phyloP scores from a whole-genome alignment of 2,888 invertebrate genomes.

The Aspidiotus rigidus region DNA sequence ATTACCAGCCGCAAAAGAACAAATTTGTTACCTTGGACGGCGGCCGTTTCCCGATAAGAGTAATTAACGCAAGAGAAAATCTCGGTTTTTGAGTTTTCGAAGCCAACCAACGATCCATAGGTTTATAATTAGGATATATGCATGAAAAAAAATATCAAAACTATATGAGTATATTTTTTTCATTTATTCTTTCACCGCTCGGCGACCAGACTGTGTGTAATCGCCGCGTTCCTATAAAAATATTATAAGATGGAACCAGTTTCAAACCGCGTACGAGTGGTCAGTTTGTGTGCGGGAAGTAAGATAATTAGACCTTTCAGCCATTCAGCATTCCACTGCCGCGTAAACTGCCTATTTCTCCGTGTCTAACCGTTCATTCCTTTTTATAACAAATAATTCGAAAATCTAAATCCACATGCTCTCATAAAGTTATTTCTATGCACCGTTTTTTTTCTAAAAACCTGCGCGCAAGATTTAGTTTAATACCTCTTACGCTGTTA shows the following conservation, averaged over 20 bases:
- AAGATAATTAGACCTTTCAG: conserved; percentile 18
- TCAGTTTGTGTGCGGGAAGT: conserved; percentile 16
- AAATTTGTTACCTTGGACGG: too few relatives aligned
- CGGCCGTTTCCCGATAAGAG: too few relatives aligned
- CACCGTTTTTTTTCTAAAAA: conserved; percentile 10
- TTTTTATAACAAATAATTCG: conserved; percentile 19
- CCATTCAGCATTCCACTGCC: conserved; percentile 25
- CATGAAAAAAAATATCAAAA: too few relatives aligned
- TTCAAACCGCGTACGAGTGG: conserved; percentile 17
- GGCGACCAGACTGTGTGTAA: not conserved
- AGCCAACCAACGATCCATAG: too few relatives aligned
- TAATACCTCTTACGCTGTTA: too few relatives aligned
- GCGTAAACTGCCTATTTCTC: conserved; percentile 14
- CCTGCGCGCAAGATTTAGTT: not conserved
- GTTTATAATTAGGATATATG: too few relatives aligned
- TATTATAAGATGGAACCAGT: conserved; percentile 14
- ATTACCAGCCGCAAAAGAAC: too few relatives aligned
- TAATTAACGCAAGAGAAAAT: too few relatives aligned
- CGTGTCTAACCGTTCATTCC: not conserved
- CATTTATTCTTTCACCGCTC: too few relatives aligned
- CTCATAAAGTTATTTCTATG: too few relatives aligned
- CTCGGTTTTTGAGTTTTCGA: too few relatives aligned
- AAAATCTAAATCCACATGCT: not conserved
- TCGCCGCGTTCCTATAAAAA: not conserved
- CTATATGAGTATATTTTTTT: too few relatives aligned